Evolutionary conservation across 2,113 vertebrate genomes (phyloP).

Genomic region (Toxotes chatareus): DNA sequence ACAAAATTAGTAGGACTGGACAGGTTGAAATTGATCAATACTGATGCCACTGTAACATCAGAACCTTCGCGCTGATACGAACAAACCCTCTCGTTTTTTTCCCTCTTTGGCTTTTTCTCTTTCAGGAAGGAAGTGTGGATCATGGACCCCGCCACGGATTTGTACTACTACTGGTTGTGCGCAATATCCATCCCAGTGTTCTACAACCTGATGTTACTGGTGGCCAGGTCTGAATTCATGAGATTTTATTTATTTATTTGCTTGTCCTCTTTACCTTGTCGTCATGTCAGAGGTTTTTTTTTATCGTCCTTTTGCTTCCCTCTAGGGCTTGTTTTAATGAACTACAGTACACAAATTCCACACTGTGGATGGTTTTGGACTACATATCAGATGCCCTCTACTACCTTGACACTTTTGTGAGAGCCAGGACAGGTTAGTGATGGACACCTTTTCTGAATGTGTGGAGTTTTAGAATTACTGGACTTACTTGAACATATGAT

Average conservation of each 20-base stretch:
- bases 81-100: background rate
- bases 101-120: conserved; percentile 12
- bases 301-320: background rate
- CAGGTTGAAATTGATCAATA: too few relatives aligned
- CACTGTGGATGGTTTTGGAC: conserved; percentile 91
- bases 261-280: background rate
- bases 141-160: conserved; percentile 91
- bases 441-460: background rate
- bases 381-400: conserved; percentile 90
- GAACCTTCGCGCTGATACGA: too few relatives aligned
- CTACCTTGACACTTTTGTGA: conserved; percentile 85
- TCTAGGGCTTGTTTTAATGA: conserved; percentile 94
- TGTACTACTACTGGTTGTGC: conserved; percentile 92
- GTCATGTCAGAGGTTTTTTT: background rate
- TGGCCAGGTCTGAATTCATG: conserved; percentile 87
- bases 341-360: conserved; percentile 85
- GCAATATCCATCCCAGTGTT: conserved; percentile 88
- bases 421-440: conserved; percentile 91
- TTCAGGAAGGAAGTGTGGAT: conserved; percentile 86
- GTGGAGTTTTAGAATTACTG: background rate
- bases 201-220: conserved; percentile 95
- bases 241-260: background rate
- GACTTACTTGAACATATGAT: background rate
- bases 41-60: too few relatives aligned
- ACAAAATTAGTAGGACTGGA: background rate